Evolutionary conservation across 2,113 vertebrate genomes (phyloP).

Genomic region (Cardinalis cardinalis): DNA sequence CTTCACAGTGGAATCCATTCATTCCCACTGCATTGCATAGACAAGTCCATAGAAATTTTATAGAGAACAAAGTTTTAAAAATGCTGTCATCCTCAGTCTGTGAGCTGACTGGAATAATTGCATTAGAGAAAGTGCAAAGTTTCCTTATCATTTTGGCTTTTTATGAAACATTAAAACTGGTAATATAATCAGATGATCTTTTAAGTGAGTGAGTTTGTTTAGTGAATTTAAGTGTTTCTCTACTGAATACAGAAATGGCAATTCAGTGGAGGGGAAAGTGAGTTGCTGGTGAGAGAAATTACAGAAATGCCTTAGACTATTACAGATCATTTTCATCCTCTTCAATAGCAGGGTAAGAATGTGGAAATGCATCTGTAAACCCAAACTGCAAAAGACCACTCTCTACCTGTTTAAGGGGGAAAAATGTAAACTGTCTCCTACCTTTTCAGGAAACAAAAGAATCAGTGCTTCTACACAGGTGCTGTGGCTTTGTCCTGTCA

Average conservation of each 20-base stretch:
- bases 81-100: neutral
- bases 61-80: neutral
- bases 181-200: neutral
- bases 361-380: neutral
- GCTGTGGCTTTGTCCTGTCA: neutral
- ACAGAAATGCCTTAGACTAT: neutral
- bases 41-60: neutral
- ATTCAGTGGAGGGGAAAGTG: neutral
- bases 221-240: neutral
- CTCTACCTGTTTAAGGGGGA: neutral
- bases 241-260: neutral
- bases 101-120: neutral
- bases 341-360: neutral
- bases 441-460: neutral
- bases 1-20: neutral
- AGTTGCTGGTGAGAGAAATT: neutral
- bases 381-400: neutral
- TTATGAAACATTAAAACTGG: neutral
- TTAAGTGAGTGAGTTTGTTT: neutral
- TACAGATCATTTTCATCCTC: neutral
- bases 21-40: rapidly evolving
- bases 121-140: neutral
- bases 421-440: neutral
- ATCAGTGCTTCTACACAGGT: neutral
- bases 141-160: neutral